A percentile compares a stretch with the other conserved stretches of the same genome.
These are phyloP conservation scores for Euphonia xanthogaster DNA, from an alignment of 2,797 vertebrate species.

Conservation along the genomic window DNA sequence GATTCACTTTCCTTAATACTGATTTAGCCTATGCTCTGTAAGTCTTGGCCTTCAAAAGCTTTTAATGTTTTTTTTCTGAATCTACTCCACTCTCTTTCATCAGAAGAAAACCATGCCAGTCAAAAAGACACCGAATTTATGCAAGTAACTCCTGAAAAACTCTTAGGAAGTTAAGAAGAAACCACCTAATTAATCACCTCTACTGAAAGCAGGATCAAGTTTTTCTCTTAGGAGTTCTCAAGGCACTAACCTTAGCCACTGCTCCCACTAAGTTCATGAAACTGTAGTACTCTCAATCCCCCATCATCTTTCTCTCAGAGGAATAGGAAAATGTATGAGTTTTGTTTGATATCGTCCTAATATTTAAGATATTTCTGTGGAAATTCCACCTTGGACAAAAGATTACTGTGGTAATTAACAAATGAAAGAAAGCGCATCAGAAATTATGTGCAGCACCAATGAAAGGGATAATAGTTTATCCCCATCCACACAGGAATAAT, in stretches of 20 bases:
- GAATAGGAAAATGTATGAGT: background rate
- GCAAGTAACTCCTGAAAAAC: background rate
- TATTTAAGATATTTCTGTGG: background rate
- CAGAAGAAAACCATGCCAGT: background rate
- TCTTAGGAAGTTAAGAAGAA: background rate
- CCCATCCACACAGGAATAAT: background rate
- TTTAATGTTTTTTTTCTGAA: background rate
- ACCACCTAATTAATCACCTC: no score
- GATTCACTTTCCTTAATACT: background rate
- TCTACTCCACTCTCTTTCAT: background rate
- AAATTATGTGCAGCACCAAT: background rate
- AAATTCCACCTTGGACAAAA: background rate
- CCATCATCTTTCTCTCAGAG: background rate
- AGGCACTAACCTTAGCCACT: accelerated
- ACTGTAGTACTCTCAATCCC: background rate
- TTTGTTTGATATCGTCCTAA: background rate
- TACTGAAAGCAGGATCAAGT: no score
- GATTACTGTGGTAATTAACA: background rate
- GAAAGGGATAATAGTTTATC: background rate
- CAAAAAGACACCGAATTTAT: background rate
- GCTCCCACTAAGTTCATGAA: background rate
- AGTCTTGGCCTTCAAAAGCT: background rate
- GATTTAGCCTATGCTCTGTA: background rate
- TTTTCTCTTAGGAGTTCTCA: background rate
- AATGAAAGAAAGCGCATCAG: background rate